Evolutionary conservation across 2,797 vertebrate species (phyloP), one percentile per base, ranked within the genome.

Genomic region (Anguilla anguilla): DNA sequence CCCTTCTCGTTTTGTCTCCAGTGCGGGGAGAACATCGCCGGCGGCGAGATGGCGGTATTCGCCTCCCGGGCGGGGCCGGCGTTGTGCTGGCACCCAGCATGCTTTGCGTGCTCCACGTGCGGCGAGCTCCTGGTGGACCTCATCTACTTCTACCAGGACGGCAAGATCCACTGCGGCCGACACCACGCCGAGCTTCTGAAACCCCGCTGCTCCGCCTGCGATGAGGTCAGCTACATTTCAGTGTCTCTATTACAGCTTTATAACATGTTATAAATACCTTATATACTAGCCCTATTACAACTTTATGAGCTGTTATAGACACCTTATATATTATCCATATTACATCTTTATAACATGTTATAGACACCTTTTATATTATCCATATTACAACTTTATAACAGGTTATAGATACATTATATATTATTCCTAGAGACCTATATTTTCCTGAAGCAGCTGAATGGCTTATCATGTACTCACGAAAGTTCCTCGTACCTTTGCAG

Each of bases 121-220:
- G 97, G 94, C 0, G 98, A 99, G 94, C 96, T 98, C 83, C 96
- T 99, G 39, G 98, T 99, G 89, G 98, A 99, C 94, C 96, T 99
- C 86, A 99, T 99, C 94, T 99, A 99, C 96, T 99, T 99, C 94
- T 99, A 98, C 95, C 98, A 99, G 87, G 98, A 99, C 84, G 97
- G 98, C 91, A 99, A 98, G 95, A 96, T 99, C 93, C 98, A 99
- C 92, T 99, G 98, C 79, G 98, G 98, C 88, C 96, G 98, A 91
- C 98, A 99, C 94, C 98, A 99, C 0, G 98, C 98, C 19, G 98
- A 99, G 93, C 93, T 99, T 15, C 97, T 99, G 82, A 99, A 99
- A 93, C 98, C 98, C 57, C 97, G 98, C 69, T 99, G 98, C 93
- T 98, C 98, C 0, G 97, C 98, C 89, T 99, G 98, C 0, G 98